Percentiles rank a stretch among this genome's conserved stretches.
Evolutionary conservation across 2,797 vertebrate genomes (phyloP).

Genomic region (Vireo griseus): DNA sequence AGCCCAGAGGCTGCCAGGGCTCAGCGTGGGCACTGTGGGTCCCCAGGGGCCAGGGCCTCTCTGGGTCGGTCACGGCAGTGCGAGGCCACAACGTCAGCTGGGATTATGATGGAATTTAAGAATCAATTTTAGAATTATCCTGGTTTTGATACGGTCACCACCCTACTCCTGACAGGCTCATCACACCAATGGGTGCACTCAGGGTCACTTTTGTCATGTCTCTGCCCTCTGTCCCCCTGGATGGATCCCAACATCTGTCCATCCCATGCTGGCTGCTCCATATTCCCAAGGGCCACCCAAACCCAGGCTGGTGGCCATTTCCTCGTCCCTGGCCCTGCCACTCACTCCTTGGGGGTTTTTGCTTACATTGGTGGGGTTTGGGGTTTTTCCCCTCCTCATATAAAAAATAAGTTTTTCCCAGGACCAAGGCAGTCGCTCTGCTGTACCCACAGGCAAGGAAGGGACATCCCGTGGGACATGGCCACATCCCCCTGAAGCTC

Average conservation of each 20-base stretch:
- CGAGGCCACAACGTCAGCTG: background rate
- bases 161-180: background rate
- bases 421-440: background rate
- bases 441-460: background rate
- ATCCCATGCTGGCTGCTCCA: background rate
- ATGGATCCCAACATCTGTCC: background rate
- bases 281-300: background rate
- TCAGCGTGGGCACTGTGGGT: rapidly evolving
- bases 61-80: rapidly evolving
- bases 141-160: background rate
- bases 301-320: background rate
- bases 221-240: background rate
- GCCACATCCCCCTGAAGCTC: background rate
- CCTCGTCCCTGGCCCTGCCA: rapidly evolving
- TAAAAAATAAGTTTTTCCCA: background rate
- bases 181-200: rapidly evolving
- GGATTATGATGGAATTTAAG: background rate
- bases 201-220: rapidly evolving
- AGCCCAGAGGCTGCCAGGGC: background rate
- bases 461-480: background rate
- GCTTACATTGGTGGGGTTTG: background rate
- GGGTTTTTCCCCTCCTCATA: background rate
- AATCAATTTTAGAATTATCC: rapidly evolving
- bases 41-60: background rate
- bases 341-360: rapidly evolving